These are phyloP conservation scores for Spialia ferax DNA, from an alignment of 2,888 invertebrate species.

Conservation along the genomic window DNA sequence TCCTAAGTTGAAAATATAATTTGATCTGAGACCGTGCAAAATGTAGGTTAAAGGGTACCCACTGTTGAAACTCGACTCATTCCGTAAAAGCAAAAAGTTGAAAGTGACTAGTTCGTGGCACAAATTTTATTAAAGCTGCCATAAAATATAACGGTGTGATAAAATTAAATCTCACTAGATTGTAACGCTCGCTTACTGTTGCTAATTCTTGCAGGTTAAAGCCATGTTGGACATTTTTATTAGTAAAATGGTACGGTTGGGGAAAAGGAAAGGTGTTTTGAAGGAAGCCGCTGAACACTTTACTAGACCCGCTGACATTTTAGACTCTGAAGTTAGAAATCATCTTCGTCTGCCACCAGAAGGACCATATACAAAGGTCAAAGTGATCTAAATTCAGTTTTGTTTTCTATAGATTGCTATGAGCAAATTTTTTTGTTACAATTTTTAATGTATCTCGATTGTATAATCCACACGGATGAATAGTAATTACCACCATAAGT, in stretches of 20 bases:
- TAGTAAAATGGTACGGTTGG: constrained; percentile 53
- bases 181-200: constrained; percentile 11
- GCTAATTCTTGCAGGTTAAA: constrained; percentile 55
- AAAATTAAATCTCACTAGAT: constrained; percentile 20
- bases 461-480: too few relatives aligned
- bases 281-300: constrained; percentile 62
- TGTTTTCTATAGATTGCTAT: too few relatives aligned
- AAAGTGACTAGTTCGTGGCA: constrained; percentile 8
- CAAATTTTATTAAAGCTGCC: constrained; percentile 22
- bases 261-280: constrained; percentile 57
- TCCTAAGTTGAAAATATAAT: not conserved
- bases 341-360: constrained; percentile 51
- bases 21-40: not conserved
- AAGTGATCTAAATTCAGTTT: not conserved
- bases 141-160: constrained; percentile 21
- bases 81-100: constrained; percentile 5
- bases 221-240: constrained; percentile 65
- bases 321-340: constrained; percentile 61
- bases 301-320: constrained; percentile 56
- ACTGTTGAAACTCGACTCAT: constrained; percentile 10
- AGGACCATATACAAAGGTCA: constrained; percentile 56
- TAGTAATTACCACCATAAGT: too few relatives aligned
- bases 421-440: too few relatives aligned
- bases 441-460: too few relatives aligned
- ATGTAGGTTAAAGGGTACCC: not conserved